A percentile compares a stretch with the other conserved stretches of the same genome.
phyloP scores from a whole-genome alignment of 2,888 invertebrate genomes.

The Tromatobia lineatoria region DNA sequence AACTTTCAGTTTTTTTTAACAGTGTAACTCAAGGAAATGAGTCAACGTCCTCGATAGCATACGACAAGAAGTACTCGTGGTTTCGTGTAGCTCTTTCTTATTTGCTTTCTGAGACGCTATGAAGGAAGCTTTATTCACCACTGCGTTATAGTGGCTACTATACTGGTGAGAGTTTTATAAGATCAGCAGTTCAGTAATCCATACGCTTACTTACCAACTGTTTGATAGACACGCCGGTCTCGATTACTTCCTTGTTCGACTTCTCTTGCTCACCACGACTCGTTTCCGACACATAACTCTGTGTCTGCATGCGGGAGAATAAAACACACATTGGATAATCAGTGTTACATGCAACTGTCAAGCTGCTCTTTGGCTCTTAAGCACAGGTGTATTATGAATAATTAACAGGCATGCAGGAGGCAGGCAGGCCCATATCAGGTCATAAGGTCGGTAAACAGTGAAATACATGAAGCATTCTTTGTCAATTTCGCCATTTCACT shows the following conservation, averaged over 20 bases:
- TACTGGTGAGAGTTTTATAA: slow-evolving; percentile 11
- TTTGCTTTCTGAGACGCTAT: neutral
- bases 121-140: slow-evolving; percentile 20
- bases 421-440: slow-evolving; percentile 5
- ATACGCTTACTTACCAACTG: slow-evolving; percentile 85
- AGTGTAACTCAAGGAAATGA: neutral
- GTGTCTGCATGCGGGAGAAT: slow-evolving; percentile 83
- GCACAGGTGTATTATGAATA: slow-evolving; percentile 29
- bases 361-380: slow-evolving; percentile 34
- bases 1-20: no score
- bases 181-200: slow-evolving; percentile 43
- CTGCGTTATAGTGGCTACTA: slow-evolving; percentile 13
- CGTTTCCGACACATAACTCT: slow-evolving; percentile 84
- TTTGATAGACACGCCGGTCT: slow-evolving; percentile 86
- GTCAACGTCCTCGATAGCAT: slow-evolving; percentile 3
- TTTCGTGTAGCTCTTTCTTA: neutral
- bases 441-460: slow-evolving; percentile 9
- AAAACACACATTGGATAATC: slow-evolving; percentile 65
- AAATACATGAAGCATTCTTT: neutral
- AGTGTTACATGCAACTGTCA: slow-evolving; percentile 64
- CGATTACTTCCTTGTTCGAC: slow-evolving; percentile 84
- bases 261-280: slow-evolving; percentile 82
- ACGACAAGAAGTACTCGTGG: neutral
- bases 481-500: no score
- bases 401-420: neutral